Conservation (phyloP, 2,113 vertebrate species). For the Grus americana region DNA sequence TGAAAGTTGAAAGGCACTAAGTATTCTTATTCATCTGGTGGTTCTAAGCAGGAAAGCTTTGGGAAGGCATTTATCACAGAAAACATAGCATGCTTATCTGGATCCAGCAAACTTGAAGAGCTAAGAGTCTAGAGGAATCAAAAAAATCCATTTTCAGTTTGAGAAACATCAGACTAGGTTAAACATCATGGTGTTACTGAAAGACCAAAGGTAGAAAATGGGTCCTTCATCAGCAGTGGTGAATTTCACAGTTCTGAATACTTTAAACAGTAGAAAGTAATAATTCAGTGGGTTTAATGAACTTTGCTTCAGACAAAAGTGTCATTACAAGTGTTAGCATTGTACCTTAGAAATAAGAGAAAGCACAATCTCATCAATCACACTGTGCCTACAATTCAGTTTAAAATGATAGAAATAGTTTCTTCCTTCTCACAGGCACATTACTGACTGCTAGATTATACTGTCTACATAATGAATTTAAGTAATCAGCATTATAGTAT, state of each 20-base stretch:
- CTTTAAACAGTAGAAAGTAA: background rate
- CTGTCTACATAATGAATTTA: conserved; percentile 71
- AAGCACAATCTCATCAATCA: background rate
- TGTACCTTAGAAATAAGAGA: background rate
- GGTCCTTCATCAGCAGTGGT: background rate
- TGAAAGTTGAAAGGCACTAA: background rate
- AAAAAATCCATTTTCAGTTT: background rate
- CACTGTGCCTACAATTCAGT: background rate
- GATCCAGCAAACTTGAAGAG: background rate
- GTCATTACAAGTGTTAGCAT: background rate
- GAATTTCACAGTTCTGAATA: background rate
- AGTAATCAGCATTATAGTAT: conserved; percentile 73
- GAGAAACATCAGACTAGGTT: background rate
- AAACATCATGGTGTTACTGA: background rate
- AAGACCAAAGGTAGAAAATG: background rate
- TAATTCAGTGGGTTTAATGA: background rate
- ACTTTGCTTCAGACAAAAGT: background rate
- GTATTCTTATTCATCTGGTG: background rate
- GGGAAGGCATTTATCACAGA: background rate
- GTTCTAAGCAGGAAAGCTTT: background rate
- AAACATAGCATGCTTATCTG: background rate
- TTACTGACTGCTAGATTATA: conserved; percentile 51
- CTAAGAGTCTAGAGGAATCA: background rate
- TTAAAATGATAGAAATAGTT: background rate
- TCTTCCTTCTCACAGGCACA: conserved; percentile 48